A percentile compares a stretch with the other conserved stretches of the same genome.
Evolutionary conservation across 2,797 vertebrate genomes (phyloP).

Genomic region (Enteromius fasciolatus): DNA sequence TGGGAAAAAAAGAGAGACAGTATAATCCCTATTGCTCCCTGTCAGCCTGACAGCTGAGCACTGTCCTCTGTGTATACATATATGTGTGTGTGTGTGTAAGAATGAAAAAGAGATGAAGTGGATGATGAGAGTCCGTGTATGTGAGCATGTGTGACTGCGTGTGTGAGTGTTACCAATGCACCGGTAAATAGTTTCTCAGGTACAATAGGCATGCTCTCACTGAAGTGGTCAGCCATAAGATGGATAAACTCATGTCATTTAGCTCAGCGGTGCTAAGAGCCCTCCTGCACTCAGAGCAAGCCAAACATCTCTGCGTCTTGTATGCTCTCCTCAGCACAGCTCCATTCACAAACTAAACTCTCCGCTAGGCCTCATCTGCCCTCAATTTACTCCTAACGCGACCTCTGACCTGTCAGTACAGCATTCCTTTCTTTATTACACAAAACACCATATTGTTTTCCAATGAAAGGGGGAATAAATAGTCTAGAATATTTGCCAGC

Average conservation of each 20-base stretch:
- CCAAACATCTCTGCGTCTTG: slow-evolving; percentile 23
- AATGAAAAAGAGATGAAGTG: slow-evolving; percentile 38
- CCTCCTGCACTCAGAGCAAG: slow-evolving; percentile 37
- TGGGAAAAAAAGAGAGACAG: slow-evolving; percentile 46
- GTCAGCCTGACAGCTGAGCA: slow-evolving; percentile 68
- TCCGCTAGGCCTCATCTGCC: slow-evolving; percentile 87
- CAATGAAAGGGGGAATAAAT: slow-evolving; percentile 79
- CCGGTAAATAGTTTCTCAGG: slow-evolving; percentile 51
- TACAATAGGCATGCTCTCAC: slow-evolving; percentile 50
- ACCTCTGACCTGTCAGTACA: slow-evolving; percentile 89
- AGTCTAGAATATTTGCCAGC: slow-evolving; percentile 72
- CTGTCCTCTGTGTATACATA: slow-evolving; percentile 17
- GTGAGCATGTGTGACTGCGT: slow-evolving; percentile 25
- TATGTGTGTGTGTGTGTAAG: neutral
- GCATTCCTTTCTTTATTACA: slow-evolving; percentile 77
- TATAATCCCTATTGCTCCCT: slow-evolving; percentile 72
- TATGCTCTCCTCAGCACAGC: slow-evolving; percentile 8
- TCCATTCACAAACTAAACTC: slow-evolving; percentile 64
- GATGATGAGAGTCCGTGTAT: slow-evolving; percentile 27
- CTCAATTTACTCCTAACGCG: slow-evolving; percentile 90
- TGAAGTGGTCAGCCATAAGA: slow-evolving; percentile 46
- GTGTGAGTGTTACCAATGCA: slow-evolving; percentile 19
- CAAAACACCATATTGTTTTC: slow-evolving; percentile 78
- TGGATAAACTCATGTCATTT: slow-evolving; percentile 52
- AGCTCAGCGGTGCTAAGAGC: slow-evolving; percentile 51